Conservation (phyloP, 2,888 invertebrate genomes). For the Hirtodrosophila histrioides region DNA sequence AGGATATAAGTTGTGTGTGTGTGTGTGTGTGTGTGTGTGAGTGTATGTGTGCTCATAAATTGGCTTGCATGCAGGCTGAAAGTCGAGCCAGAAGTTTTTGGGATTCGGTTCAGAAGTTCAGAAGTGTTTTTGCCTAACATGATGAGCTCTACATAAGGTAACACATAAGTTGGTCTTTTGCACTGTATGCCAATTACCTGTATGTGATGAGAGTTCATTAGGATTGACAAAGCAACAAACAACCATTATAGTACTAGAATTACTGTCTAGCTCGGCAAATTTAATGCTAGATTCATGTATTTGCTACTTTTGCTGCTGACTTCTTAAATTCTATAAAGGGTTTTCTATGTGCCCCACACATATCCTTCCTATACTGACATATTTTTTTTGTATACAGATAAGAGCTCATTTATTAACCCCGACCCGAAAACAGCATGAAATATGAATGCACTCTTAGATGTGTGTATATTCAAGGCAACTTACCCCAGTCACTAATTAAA, state of each 20-base stretch:
- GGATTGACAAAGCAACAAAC: neutral
- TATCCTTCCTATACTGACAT: too few relatives aligned
- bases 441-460: constrained; percentile 6
- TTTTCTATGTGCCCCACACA: too few relatives aligned
- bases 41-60: constrained; percentile 57
- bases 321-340: neutral
- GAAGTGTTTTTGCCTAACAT: constrained; percentile 39
- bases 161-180: constrained; percentile 42
- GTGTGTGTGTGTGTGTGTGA: too few relatives aligned
- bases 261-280: neutral
- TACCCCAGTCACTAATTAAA: constrained; percentile 17
- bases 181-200: constrained; percentile 35
- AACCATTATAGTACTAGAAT: neutral
- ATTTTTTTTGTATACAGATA: neutral
- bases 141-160: constrained; percentile 33
- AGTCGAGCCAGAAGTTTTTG: constrained; percentile 41
- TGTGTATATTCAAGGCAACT: constrained; percentile 6
- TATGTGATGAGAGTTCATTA: constrained; percentile 12
- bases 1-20: constrained; percentile 31
- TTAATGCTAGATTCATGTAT: neutral
- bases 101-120: constrained; percentile 37
- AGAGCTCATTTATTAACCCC: constrained; percentile 8
- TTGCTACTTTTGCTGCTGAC: too few relatives aligned
- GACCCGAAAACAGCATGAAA: neutral
- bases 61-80: constrained; percentile 46